Percentiles rank a stretch among this genome's conserved stretches.
Conservation (phyloP, 1,140 invertebrate species). For the Protaetia brevitarsis region DNA sequence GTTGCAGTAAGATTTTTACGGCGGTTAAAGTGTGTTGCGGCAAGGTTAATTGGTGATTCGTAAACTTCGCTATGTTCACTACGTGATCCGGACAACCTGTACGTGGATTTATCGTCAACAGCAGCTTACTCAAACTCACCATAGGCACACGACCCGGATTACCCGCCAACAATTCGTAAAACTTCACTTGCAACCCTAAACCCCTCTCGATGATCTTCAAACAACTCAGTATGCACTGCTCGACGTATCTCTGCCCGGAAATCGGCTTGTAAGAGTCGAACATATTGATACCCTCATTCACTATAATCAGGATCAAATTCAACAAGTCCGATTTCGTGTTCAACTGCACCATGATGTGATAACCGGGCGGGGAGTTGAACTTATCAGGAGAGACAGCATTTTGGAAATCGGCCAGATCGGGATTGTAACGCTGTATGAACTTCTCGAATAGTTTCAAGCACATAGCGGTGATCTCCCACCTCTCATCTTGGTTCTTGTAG, state of each 20-base stretch:
- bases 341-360: too few relatives aligned
- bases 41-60: slow-evolving; percentile 69
- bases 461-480: slow-evolving; percentile 69
- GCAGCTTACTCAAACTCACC: slow-evolving; percentile 72
- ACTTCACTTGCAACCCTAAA: slow-evolving; percentile 63
- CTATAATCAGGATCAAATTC: slow-evolving; percentile 64
- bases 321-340: too few relatives aligned
- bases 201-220: slow-evolving; percentile 65
- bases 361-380: slow-evolving; percentile 73
- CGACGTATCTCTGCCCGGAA: slow-evolving; percentile 63
- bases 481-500: slow-evolving; percentile 74
- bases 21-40: too few relatives aligned
- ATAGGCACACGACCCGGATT: slow-evolving; percentile 62
- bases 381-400: slow-evolving; percentile 61
- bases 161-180: slow-evolving; percentile 59
- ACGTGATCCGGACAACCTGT: slow-evolving; percentile 75
- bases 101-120: slow-evolving; percentile 77
- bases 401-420: slow-evolving; percentile 67
- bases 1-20: slow-evolving; percentile 64
- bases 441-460: slow-evolving; percentile 76
- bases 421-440: slow-evolving; percentile 74
- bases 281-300: slow-evolving; percentile 74
- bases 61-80: slow-evolving; percentile 74
- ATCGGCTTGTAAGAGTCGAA: slow-evolving; percentile 72
- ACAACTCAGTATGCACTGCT: slow-evolving; percentile 64